Conservation (phyloP, 2,113 vertebrate genomes). For the Trinectes maculatus region DNA sequence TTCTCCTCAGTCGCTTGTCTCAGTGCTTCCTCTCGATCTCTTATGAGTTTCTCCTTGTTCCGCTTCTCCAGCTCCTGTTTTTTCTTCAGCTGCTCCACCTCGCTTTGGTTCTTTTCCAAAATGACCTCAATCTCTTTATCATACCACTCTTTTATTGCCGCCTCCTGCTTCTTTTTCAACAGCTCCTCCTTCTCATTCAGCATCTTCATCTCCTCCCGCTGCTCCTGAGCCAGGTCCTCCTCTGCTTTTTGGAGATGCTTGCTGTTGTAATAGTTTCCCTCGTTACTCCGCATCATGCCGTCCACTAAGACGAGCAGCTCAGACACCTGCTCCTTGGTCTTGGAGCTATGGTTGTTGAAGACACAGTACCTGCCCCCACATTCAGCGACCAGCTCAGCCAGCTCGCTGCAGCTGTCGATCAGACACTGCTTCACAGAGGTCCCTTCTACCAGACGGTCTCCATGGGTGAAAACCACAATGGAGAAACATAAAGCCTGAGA, state of each 20-base stretch:
- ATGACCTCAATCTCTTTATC: slow-evolving; percentile 41
- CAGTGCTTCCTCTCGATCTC: slow-evolving; percentile 31
- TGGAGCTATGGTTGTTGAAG: slow-evolving; percentile 64
- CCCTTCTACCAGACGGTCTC: slow-evolving; percentile 44
- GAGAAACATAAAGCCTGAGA: slow-evolving; percentile 44
- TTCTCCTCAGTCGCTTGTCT: slow-evolving; percentile 31
- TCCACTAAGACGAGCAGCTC: slow-evolving; percentile 67
- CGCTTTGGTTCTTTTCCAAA: slow-evolving; percentile 21
- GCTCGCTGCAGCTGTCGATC: slow-evolving; percentile 38
- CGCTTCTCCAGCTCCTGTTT: slow-evolving; percentile 32
- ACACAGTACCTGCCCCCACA: slow-evolving; percentile 64
- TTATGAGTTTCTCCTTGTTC: slow-evolving; percentile 26
- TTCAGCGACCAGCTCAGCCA: slow-evolving; percentile 43
- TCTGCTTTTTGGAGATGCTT: slow-evolving; percentile 57
- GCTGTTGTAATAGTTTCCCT: slow-evolving; percentile 42
- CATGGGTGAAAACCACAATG: slow-evolving; percentile 63
- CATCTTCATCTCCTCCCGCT: slow-evolving; percentile 32
- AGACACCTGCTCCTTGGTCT: slow-evolving; percentile 52
- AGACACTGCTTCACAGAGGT: slow-evolving; percentile 28
- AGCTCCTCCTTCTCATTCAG: slow-evolving; percentile 27
- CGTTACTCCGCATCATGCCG: slow-evolving; percentile 39
- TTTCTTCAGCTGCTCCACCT: slow-evolving; percentile 46
- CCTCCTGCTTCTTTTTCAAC: slow-evolving; percentile 37
- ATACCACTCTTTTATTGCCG: slow-evolving; percentile 32
- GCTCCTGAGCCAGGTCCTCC: slow-evolving; percentile 37